Evolutionary conservation across 1,140 invertebrate genomes (phyloP), one percentile per base, ranked within the genome.

Genomic region (Plutomurus gul): DNA sequence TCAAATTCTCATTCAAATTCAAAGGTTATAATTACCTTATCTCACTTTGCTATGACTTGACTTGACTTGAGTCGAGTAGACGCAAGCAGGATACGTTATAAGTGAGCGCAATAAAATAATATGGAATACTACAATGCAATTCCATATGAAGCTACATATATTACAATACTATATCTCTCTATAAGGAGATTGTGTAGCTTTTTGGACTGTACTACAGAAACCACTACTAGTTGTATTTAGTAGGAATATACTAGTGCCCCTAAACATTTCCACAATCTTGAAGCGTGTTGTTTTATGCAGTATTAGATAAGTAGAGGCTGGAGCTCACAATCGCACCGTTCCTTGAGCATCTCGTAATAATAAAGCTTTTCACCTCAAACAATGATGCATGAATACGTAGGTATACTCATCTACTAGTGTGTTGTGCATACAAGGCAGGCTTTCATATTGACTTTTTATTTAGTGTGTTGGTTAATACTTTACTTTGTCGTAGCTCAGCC

Each of bases 11-110:
- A 77, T 46, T 72, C 76, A 71, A 72, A 71, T 72, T 77, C 70
- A 51, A 77, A 77, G 65, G 60, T 77, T 77, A 77, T 77, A 77
- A 77, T 77, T 77, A 77, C 65, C 76, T 77, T 77, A 77, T 77
- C 76, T 77, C 65, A 49, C 72, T 74, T 65, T 65, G 56, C 56
- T 36, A 6, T 65, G 27, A 65, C 27, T 65, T 65, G 25, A 65
- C 25, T 65, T 16, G 30, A 33, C 30, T 65, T 36, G 56, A n/a
- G 11, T 65, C 20, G 13, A n/a, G 56, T 65, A 30, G 56, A 30
- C 30, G 30, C 30, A 33, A 65, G 56, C 56, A 65, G 56, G 56
- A 65, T 65, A 65, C 36, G 56, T 33, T 65, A 65, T 65, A 65
- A 65, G 27, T 18, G 25, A 65, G 16, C 27, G 30, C 36, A 65